Conservation (phyloP, 2,113 vertebrate genomes). For the Bos taurus region DNA sequence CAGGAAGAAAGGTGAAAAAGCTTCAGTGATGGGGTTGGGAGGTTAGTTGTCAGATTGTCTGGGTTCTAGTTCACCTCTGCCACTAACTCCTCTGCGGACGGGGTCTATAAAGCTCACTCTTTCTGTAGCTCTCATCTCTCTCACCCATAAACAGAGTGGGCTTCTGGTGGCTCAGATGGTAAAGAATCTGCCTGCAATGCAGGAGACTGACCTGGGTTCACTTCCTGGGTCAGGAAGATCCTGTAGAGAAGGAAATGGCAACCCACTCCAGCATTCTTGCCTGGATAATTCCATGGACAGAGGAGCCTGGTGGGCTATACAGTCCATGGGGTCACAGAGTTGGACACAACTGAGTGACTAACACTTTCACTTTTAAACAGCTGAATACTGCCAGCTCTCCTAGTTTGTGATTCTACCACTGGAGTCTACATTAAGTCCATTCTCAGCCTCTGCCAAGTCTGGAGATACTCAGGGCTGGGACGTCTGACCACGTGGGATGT, state of each 20-base stretch:
- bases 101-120: neutral
- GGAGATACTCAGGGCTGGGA: neutral
- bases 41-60: neutral
- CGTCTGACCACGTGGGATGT: neutral
- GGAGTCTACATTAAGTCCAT: neutral
- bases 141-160: neutral
- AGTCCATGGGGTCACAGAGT: neutral
- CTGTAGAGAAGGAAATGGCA: neutral
- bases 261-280: neutral
- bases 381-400: neutral
- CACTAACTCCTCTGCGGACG: neutral
- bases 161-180: neutral
- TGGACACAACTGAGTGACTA: neutral
- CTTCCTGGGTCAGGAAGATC: neutral
- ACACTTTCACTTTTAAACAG: neutral
- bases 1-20: neutral
- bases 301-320: neutral
- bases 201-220: neutral
- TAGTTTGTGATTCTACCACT: neutral
- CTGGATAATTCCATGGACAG: neutral
- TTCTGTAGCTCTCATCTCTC: neutral
- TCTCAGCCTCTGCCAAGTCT: neutral
- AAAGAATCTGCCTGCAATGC: neutral
- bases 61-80: neutral
- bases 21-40: neutral